phyloP scores from a whole-genome alignment of 2,113 vertebrate species.

The Heterotilapia buettikoferi region DNA sequence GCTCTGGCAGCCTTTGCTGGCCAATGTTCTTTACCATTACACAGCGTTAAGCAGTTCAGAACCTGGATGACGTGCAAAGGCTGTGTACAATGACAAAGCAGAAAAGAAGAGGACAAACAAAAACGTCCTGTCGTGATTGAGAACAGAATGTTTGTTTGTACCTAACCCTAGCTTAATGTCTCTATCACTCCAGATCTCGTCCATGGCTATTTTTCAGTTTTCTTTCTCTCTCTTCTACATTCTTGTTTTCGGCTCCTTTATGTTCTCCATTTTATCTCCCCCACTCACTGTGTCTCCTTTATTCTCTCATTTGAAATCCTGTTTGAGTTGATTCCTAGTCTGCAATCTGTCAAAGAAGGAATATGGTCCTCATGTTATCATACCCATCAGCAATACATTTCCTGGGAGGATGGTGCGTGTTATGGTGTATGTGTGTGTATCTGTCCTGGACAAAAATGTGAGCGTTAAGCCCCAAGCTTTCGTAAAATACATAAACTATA shows the following conservation, averaged over 20 bases:
- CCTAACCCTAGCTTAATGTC: background rate
- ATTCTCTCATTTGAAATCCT: conserved; percentile 30
- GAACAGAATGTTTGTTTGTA: conserved; percentile 9
- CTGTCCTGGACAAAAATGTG: background rate
- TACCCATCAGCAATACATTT: conserved; percentile 46
- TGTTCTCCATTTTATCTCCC: background rate
- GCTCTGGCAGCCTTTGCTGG: background rate
- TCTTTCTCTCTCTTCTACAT: background rate
- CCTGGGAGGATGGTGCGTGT: conserved; percentile 28
- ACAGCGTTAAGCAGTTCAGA: background rate
- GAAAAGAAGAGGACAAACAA: background rate
- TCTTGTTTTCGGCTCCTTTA: background rate
- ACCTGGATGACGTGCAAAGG: background rate
- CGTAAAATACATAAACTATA: background rate
- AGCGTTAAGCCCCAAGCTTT: background rate
- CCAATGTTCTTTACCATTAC: background rate
- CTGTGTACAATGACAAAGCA: background rate
- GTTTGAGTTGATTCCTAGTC: conserved; percentile 45
- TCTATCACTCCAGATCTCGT: background rate
- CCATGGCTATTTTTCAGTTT: background rate
- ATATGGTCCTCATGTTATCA: conserved; percentile 54
- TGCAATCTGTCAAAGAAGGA: conserved; percentile 54
- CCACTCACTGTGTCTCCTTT: background rate
- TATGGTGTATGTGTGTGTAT: background rate
- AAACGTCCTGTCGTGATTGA: conserved; percentile 14